phyloP scores from a whole-genome alignment of 2,113 vertebrate genomes.

The Labeo rohita region DNA sequence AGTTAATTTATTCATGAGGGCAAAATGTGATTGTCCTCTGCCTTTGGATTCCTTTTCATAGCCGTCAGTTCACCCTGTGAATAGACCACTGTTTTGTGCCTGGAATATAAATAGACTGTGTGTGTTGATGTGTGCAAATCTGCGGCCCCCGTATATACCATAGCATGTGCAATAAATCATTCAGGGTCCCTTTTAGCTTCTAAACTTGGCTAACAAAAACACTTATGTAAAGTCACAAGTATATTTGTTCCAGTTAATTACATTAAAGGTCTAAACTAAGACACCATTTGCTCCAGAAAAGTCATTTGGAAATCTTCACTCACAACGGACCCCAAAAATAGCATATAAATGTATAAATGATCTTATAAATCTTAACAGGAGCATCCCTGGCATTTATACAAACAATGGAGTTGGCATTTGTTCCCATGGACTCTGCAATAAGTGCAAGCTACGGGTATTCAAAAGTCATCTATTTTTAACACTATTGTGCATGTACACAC shows the following conservation, averaged over 20 bases:
- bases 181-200: neutral
- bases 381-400: constrained; percentile 29
- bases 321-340: neutral
- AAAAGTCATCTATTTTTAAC: constrained; percentile 45
- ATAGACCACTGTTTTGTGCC: constrained; percentile 42
- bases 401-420: constrained; percentile 40
- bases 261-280: constrained; percentile 44
- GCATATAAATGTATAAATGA: neutral
- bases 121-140: constrained; percentile 46
- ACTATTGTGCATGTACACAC: constrained; percentile 9
- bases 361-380: constrained; percentile 35
- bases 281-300: neutral
- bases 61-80: constrained; percentile 38
- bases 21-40: constrained; percentile 76
- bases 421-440: constrained; percentile 36
- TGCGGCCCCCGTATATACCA: neutral
- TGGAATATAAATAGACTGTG: constrained; percentile 50
- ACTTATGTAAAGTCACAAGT: constrained; percentile 7
- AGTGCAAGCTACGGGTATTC: constrained; percentile 17
- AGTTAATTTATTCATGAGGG: constrained; percentile 78
- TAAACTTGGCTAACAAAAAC: neutral
- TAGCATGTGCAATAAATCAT: constrained; percentile 28
- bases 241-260: constrained; percentile 30
- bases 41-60: constrained; percentile 61
- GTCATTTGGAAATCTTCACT: neutral